phyloP scores from a whole-genome alignment of 2,888 invertebrate species.

The Lordiphosa andalusiaca region DNA sequence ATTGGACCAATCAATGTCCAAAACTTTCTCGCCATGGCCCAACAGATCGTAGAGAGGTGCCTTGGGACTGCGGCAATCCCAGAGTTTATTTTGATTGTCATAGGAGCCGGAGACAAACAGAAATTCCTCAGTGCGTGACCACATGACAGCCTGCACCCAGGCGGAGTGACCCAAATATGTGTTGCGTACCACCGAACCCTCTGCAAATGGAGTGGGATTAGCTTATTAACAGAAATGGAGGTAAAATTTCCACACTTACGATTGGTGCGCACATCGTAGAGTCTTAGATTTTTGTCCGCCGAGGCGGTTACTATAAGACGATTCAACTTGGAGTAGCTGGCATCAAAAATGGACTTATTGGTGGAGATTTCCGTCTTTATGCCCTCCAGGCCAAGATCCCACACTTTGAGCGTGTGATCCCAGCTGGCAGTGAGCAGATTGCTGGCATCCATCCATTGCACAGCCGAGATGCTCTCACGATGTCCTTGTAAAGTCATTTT shows the following conservation, averaged over 20 bases:
- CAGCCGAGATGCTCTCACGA: constrained; percentile 92
- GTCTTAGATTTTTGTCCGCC: constrained; percentile 92
- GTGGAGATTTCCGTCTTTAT: constrained; percentile 91
- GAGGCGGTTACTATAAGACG: constrained; percentile 91
- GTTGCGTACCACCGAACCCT: constrained; percentile 92
- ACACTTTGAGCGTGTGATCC: constrained; percentile 96
- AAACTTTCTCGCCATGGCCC: constrained; percentile 96
- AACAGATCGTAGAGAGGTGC: constrained; percentile 95
- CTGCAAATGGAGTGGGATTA: constrained; percentile 79
- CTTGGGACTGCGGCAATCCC: constrained; percentile 96
- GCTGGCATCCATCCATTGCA: constrained; percentile 90
- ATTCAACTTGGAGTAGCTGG: constrained; percentile 90
- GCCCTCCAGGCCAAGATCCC: constrained; percentile 94
- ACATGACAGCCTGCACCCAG: constrained; percentile 95
- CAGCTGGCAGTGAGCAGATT: constrained; percentile 93
- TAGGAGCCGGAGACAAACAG: constrained; percentile 96
- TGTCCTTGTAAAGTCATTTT: constrained; percentile 94
- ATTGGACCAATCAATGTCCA: constrained; percentile 97
- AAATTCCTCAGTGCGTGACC: constrained; percentile 91
- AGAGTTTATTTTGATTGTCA: constrained; percentile 94
- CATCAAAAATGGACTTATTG: constrained; percentile 93
- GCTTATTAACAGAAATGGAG: not conserved
- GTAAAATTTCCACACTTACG: constrained; percentile 81
- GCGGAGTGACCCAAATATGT: constrained; percentile 91
- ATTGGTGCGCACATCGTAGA: constrained; percentile 95